These are phyloP conservation scores for Globia sparganii DNA, from an alignment of 2,888 invertebrate species.

Conservation along the genomic window DNA sequence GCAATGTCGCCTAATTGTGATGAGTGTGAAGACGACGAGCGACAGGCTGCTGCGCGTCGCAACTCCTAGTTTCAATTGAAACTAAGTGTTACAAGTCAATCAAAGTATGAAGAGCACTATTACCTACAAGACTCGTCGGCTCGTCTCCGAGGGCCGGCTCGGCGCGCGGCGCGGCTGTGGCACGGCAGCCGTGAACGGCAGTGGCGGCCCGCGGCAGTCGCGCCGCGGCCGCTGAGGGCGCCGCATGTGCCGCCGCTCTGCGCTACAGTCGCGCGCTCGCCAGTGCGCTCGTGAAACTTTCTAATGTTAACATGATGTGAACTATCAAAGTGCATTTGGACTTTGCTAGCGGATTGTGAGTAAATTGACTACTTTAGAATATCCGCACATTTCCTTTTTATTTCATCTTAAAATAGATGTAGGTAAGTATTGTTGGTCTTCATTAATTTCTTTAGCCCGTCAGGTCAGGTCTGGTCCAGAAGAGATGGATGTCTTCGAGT, in stretches of 20 bases:
- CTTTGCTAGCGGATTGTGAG: constrained; percentile 22
- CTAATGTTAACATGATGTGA: constrained; percentile 17
- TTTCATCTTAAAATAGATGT: background rate
- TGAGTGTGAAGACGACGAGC: background rate
- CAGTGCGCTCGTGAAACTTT: constrained; percentile 38
- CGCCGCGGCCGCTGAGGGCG: constrained; percentile 30
- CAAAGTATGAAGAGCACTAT: background rate
- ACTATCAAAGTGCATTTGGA: constrained; percentile 11
- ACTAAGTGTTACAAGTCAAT: background rate
- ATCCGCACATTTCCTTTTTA: background rate
- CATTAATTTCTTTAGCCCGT: background rate
- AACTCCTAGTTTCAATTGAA: background rate
- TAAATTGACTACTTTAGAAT: constrained; percentile 9
- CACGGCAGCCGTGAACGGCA: background rate
- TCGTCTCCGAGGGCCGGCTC: background rate
- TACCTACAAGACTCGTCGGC: too few relatives aligned
- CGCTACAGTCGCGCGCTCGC: background rate
- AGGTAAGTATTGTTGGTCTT: background rate
- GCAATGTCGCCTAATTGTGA: background rate
- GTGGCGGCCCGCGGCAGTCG: constrained; percentile 22
- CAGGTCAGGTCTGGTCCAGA: background rate
- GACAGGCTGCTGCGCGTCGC: background rate
- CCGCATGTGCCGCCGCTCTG: constrained; percentile 10
- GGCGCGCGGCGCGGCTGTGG: background rate
- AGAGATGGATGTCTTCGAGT: background rate